Evolutionary conservation across 2,888 invertebrate genomes (phyloP).

Genomic region (Chrysolina americana): DNA sequence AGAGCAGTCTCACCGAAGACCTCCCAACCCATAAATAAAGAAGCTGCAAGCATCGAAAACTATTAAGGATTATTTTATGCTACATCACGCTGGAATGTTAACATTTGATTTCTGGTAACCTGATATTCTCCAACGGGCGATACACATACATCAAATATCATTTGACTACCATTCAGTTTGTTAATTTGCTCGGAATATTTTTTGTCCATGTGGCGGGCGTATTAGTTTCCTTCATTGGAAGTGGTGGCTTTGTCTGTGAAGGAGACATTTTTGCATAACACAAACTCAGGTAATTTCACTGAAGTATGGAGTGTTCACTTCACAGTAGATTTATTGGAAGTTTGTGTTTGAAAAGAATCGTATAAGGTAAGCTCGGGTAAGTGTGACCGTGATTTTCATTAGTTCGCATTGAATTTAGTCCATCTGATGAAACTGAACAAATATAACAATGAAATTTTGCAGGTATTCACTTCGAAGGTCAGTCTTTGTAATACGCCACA

Average conservation of each 20-base stretch:
- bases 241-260: slow-evolving; percentile 25
- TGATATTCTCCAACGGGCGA: slow-evolving; percentile 60
- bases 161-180: slow-evolving; percentile 61
- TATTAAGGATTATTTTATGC: slow-evolving; percentile 68
- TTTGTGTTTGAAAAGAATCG: too few relatives aligned
- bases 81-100: slow-evolving; percentile 68
- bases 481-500: too few relatives aligned
- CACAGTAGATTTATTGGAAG: too few relatives aligned
- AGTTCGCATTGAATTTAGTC: too few relatives aligned
- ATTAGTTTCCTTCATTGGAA: slow-evolving; percentile 31
- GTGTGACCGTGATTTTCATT: too few relatives aligned
- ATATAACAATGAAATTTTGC: too few relatives aligned
- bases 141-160: slow-evolving; percentile 56
- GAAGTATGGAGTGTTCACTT: too few relatives aligned
- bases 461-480: too few relatives aligned
- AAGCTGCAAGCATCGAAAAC: slow-evolving; percentile 66
- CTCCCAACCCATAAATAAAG: slow-evolving; percentile 63
- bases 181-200: slow-evolving; percentile 55
- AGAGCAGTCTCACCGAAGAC: slow-evolving; percentile 55
- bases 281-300: neutral
- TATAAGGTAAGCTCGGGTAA: too few relatives aligned
- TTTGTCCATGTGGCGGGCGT: slow-evolving; percentile 32
- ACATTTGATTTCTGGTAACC: slow-evolving; percentile 66
- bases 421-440: too few relatives aligned
- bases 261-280: neutral